These are phyloP conservation scores for Ametastegia equiseti DNA, from an alignment of 2,888 invertebrate genomes.

Conservation along the genomic window DNA sequence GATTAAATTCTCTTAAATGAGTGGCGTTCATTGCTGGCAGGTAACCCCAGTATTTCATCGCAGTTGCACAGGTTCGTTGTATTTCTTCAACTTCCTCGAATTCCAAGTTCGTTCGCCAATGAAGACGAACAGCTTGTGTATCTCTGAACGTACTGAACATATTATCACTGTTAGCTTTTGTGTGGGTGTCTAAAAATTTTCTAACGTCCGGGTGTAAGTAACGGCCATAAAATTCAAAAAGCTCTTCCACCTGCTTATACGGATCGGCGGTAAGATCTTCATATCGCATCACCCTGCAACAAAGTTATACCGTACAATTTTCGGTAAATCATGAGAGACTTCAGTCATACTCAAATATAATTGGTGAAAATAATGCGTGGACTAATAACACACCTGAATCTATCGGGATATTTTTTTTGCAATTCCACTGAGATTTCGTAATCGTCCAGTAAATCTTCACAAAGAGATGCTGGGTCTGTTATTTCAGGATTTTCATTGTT, in stretches of 20 bases:
- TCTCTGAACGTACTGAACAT: conserved; percentile 92
- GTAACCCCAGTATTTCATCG: conserved; percentile 92
- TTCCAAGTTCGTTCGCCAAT: conserved; percentile 88
- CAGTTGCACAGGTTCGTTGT: conserved; percentile 84
- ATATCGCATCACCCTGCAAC: conserved; percentile 86
- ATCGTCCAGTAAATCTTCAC: conserved; percentile 90
- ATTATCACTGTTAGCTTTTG: conserved; percentile 87
- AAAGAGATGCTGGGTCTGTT: conserved; percentile 86
- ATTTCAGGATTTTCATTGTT: conserved; percentile 88
- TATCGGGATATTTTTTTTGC: conserved; percentile 82
- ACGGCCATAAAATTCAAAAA: conserved; percentile 88
- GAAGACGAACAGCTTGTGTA: conserved; percentile 91
- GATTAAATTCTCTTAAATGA: conserved; percentile 81
- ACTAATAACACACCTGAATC: conserved; percentile 80
- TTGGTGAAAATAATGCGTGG: neutral
- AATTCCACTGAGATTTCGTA: conserved; percentile 86
- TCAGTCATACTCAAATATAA: too few relatives aligned
- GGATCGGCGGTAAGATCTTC: conserved; percentile 90
- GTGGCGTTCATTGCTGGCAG: conserved; percentile 80
- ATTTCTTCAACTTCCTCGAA: conserved; percentile 84
- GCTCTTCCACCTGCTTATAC: conserved; percentile 82
- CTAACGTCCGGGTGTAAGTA: conserved; percentile 83
- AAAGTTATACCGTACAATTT: too few relatives aligned
- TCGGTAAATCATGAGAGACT: too few relatives aligned
- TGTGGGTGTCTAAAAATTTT: conserved; percentile 89